Evolutionary conservation across 2,797 vertebrate genomes (phyloP).

Genomic region (Megaceryle alcyon): DNA sequence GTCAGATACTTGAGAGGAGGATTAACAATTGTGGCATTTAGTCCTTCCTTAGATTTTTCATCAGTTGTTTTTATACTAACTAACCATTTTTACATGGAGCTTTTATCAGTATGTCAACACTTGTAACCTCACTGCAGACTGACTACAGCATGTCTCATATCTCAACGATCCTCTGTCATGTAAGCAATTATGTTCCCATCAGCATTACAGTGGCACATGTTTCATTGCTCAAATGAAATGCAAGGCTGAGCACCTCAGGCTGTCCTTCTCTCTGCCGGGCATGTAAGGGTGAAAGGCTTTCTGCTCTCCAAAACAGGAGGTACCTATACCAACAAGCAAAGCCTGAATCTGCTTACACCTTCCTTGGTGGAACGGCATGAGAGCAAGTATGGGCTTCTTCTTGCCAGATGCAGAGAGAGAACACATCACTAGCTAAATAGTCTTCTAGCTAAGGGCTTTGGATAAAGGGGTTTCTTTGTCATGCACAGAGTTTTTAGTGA

Average conservation of each 20-base stretch:
- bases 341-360: neutral
- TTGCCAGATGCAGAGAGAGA: too few species aligned
- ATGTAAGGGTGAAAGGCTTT: neutral
- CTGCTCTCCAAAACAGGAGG: neutral
- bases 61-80: neutral
- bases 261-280: neutral
- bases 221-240: neutral
- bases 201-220: neutral
- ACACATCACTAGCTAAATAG: neutral
- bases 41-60: conserved; percentile 31
- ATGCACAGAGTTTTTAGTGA: neutral
- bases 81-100: conserved; percentile 3
- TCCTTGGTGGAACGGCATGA: rapidly evolving
- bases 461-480: neutral
- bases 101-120: conserved; percentile 22
- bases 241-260: neutral
- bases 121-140: neutral
- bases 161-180: neutral
- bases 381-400: neutral
- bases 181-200: neutral
- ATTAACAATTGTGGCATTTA: neutral
- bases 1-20: conserved; percentile 41
- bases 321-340: neutral
- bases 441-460: neutral
- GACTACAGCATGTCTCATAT: neutral